Base-by-base conservation (phyloP, 2,113 vertebrate genomes). In the Limanda limanda region DNA sequence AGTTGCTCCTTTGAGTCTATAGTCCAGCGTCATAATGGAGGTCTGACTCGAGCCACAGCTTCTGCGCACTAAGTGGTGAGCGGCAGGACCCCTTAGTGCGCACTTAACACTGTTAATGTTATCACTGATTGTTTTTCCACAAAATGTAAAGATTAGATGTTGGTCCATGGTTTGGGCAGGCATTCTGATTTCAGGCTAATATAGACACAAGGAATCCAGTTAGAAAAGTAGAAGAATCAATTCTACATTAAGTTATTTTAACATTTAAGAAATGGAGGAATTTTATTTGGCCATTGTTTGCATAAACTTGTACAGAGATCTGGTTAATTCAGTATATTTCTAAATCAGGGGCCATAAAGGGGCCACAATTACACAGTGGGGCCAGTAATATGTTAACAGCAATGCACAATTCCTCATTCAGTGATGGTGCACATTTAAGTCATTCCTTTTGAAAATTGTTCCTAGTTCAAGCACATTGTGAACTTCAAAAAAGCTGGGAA, bases 101-200 rank as follows among this genome's bases (percentile, higher is more conserved):
- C 79, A 71, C 51, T 54, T 54, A 54, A 20, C 74, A 7, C 58
- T 5, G 17, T 63, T 63, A 74, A 48, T 51, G 77, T 73, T 85
- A 86, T 81, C 84, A 4, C 61, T 64, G 61, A 76, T 82, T 74
- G 81, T 82, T 82, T 79, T 82, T 86, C 78, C 84, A 74, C 55
- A 64, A 15, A 31, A 57, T 25, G 37, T 5, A 47, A 55, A 77
- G 79, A 82, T 78, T 80, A 85, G 62, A 74, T 6, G 76, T 51
- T 1, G 47, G 6, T 67, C 37, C 0, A 12, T 37, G 37, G 56
- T 77, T 72, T 68, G 61, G 56, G 66, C 40, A 64, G 65, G 40
- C 25, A 71, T 70, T 9, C 8, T 35, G 73, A n/a, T 62, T 60
- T 37, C n/a, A 5, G 21, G 37, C 31, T 31, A 21, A 47, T 2